Evolutionary conservation across 1,140 invertebrate genomes (phyloP).

Genomic region (Drosophila mojavensis): DNA sequence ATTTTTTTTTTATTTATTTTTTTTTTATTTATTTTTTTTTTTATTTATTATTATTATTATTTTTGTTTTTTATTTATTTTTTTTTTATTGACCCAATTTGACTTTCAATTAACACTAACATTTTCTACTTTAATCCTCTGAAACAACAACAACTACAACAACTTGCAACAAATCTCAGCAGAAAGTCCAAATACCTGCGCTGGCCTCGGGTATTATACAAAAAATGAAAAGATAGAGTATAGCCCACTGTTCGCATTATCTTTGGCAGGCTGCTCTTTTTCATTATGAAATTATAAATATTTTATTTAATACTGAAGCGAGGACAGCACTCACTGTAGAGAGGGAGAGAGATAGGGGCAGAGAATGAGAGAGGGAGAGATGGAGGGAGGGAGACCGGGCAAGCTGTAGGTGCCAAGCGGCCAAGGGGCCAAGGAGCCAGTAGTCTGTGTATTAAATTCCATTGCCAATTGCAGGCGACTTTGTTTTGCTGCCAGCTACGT

Average conservation of each 20-base stretch:
- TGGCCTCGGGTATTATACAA: background rate
- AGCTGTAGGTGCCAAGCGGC: too few relatives aligned
- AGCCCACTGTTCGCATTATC: constrained; percentile 29
- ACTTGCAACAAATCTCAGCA: background rate
- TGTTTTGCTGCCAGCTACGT: constrained; percentile 54
- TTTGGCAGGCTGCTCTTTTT: constrained; percentile 51
- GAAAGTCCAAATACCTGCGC: background rate
- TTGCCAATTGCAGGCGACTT: constrained; percentile 60
- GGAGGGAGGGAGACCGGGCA: background rate
- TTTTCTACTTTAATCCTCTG: background rate
- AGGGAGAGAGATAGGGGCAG: background rate
- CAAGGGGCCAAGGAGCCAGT: constrained; percentile 12
- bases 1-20: too few relatives aligned
- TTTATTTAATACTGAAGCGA: constrained; percentile 50
- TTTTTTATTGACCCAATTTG: too few relatives aligned
- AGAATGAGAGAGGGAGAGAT: background rate
- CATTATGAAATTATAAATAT: constrained; percentile 64
- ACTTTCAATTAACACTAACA: too few relatives aligned
- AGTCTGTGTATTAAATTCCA: constrained; percentile 55
- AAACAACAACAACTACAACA: too few relatives aligned
- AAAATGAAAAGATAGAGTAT: constrained; percentile 10
- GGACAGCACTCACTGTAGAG: constrained; percentile 24
- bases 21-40: too few relatives aligned
- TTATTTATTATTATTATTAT: background rate
- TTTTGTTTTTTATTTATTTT: too few relatives aligned